Evolutionary conservation across 2,888 invertebrate genomes (phyloP).

Genomic region (Heliconius cydno): DNA sequence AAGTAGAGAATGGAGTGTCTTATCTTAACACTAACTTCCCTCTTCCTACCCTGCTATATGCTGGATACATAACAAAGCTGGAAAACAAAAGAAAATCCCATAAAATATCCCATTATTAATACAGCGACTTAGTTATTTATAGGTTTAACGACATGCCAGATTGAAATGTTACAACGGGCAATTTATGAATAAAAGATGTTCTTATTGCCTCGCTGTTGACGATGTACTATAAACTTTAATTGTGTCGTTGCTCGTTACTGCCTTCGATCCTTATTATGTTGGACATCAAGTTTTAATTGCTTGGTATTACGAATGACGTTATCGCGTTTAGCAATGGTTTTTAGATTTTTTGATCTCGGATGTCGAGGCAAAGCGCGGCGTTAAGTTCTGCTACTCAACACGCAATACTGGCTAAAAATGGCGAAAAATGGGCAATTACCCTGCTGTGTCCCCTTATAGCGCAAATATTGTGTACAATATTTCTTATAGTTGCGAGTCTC

Average conservation of each 20-base stretch:
- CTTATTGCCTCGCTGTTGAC: slow-evolving; percentile 27
- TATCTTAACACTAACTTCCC: too few relatives aligned
- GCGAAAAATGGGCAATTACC: too few relatives aligned
- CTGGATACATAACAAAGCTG: too few relatives aligned
- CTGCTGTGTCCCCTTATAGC: too few relatives aligned
- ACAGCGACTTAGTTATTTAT: slow-evolving; percentile 13
- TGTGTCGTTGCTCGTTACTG: slow-evolving; percentile 28
- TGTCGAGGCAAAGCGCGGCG: too few relatives aligned
- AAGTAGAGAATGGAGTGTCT: too few relatives aligned
- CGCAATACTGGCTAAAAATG: too few relatives aligned
- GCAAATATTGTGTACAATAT: too few relatives aligned
- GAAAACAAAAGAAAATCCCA: background rate
- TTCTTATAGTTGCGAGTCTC: too few relatives aligned
- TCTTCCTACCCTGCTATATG: too few relatives aligned
- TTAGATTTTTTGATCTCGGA: background rate
- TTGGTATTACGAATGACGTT: background rate
- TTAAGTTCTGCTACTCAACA: too few relatives aligned
- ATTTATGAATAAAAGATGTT: slow-evolving; percentile 27
- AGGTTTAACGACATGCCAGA: slow-evolving; percentile 17
- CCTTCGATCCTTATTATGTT: slow-evolving; percentile 27
- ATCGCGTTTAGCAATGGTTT: background rate
- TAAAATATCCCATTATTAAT: background rate
- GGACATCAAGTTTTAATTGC: slow-evolving; percentile 6
- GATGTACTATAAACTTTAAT: slow-evolving; percentile 31
- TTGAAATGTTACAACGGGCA: slow-evolving; percentile 32